Conservation (phyloP, 2,888 invertebrate species). For the Blera fallax region DNA sequence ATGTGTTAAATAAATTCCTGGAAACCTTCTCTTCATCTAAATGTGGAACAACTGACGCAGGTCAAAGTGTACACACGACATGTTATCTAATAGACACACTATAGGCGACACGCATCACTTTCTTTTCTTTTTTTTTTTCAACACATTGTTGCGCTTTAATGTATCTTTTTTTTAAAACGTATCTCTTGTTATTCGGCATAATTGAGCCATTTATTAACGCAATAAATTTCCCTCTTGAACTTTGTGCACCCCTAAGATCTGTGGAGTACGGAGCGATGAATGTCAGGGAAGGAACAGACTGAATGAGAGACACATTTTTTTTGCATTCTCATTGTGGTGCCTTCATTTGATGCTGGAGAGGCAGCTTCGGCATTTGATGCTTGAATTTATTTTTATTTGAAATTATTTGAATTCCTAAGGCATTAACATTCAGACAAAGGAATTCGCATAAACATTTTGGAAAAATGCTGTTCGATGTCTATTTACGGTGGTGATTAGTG, state of each 20-base stretch:
- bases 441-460: slow-evolving; percentile 29
- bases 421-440: slow-evolving; percentile 12
- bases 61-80: slow-evolving; percentile 43
- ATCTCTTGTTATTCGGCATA: slow-evolving; percentile 50
- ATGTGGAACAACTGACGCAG: not conserved
- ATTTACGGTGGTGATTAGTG: slow-evolving; percentile 54
- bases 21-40: not conserved
- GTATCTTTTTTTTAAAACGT: not conserved
- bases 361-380: not conserved
- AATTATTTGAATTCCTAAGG: slow-evolving; percentile 27
- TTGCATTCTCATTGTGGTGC: slow-evolving; percentile 1
- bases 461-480: slow-evolving; percentile 36
- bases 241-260: slow-evolving; percentile 46
- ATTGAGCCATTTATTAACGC: slow-evolving; percentile 67
- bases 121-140: slow-evolving; percentile 15
- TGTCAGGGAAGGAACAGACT: slow-evolving; percentile 26
- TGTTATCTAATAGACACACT: slow-evolving; percentile 34
- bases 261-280: slow-evolving; percentile 1
- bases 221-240: slow-evolving; percentile 65
- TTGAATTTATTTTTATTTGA: slow-evolving; percentile 9
- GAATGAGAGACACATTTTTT: slow-evolving; percentile 11
- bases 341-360: not conserved
- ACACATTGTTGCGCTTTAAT: not conserved
- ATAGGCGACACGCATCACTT: not conserved
- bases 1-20: not conserved